These are phyloP conservation scores for Brachionus calyciflorus DNA, from an alignment of 1,140 invertebrate species.

Conservation along the genomic window DNA sequence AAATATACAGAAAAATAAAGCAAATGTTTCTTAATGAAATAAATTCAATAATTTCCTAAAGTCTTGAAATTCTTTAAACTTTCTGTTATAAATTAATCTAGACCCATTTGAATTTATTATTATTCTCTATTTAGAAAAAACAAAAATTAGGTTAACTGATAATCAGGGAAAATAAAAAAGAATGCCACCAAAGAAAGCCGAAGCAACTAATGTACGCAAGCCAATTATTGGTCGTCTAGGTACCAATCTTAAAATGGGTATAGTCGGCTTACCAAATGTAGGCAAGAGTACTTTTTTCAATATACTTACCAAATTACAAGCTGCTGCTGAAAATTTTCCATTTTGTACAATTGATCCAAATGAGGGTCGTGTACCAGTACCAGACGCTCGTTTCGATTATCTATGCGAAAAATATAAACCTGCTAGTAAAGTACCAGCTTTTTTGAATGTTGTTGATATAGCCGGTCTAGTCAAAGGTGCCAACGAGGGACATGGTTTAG, in stretches of 20 bases:
- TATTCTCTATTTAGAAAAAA: neutral
- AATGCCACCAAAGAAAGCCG: constrained; percentile 46
- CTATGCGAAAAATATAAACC: constrained; percentile 91
- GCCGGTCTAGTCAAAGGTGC: constrained; percentile 97
- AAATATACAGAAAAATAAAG: no score
- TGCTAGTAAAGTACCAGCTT: constrained; percentile 88
- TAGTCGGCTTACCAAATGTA: constrained; percentile 92
- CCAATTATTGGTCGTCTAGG: constrained; percentile 88
- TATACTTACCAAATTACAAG: constrained; percentile 91
- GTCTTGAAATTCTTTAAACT: neutral
- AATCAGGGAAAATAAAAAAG: neutral
- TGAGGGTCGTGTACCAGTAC: constrained; percentile 98
- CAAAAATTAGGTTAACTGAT: no score
- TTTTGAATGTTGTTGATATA: constrained; percentile 92
- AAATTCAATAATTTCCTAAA: neutral
- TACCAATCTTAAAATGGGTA: constrained; percentile 92
- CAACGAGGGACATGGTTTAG: constrained; percentile 92
- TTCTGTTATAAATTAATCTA: neutral
- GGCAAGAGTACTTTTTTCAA: constrained; percentile 99
- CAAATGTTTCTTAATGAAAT: no score
- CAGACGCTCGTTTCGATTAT: constrained; percentile 88
- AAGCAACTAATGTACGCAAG: constrained; percentile 33
- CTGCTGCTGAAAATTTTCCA: constrained; percentile 94
- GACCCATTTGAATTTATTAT: neutral
- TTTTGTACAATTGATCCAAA: constrained; percentile 99